These are phyloP conservation scores for Mechanitis mazaeus DNA, from an alignment of 2,888 invertebrate species.

Conservation along the genomic window DNA sequence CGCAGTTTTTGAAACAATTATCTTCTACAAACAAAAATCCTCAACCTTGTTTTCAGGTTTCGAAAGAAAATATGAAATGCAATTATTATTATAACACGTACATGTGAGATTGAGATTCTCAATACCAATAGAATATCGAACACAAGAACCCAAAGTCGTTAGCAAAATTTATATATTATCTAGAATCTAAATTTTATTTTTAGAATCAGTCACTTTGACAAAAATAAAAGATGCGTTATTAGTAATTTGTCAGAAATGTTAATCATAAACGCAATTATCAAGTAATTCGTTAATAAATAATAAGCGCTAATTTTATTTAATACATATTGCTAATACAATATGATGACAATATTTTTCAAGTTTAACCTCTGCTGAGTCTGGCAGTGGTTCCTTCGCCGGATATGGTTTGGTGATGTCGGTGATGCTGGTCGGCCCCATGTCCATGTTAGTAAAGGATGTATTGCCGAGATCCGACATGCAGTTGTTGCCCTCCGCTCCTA, in stretches of 20 bases:
- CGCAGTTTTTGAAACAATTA: too few relatives aligned
- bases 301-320: too few relatives aligned
- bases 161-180: neutral
- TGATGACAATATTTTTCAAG: neutral
- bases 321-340: neutral
- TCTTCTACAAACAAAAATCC: too few relatives aligned
- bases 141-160: too few relatives aligned
- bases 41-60: too few relatives aligned
- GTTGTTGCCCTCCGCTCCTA: conserved; percentile 79
- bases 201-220: too few relatives aligned
- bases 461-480: conserved; percentile 71
- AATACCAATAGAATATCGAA: too few relatives aligned
- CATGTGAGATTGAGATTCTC: too few relatives aligned
- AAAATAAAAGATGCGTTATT: too few relatives aligned
- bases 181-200: too few relatives aligned
- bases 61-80: too few relatives aligned
- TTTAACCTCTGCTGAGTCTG: conserved; percentile 59
- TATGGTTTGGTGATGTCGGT: conserved; percentile 74
- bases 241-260: neutral
- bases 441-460: conserved; percentile 71
- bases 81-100: too few relatives aligned
- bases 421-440: conserved; percentile 72
- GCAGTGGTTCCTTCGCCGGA: conserved; percentile 69
- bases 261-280: neutral
- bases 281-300: neutral